phyloP scores from a whole-genome alignment of 1,140 invertebrate genomes.

The Calosoma granatense region DNA sequence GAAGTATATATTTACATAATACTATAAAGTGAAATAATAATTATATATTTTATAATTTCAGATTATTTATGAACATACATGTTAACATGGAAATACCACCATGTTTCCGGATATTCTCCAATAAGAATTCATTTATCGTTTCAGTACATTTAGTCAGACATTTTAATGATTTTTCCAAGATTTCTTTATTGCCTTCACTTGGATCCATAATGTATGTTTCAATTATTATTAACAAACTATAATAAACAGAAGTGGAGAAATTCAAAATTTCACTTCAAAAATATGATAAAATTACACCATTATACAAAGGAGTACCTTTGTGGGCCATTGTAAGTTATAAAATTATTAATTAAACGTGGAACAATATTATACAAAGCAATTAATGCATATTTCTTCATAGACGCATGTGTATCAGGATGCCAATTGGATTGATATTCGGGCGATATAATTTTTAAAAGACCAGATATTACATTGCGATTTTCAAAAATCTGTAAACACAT shows the following conservation, averaged over 20 bases:
- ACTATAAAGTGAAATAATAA: not conserved
- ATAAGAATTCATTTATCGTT: not conserved
- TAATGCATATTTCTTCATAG: not conserved
- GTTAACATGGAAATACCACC: not conserved
- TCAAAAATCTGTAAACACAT: constrained; percentile 4
- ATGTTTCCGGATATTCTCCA: not conserved
- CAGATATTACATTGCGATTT: not conserved
- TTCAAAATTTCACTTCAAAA: not conserved
- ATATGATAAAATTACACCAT: not conserved
- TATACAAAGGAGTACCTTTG: not conserved
- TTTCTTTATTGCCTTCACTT: not conserved
- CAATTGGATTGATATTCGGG: not conserved
- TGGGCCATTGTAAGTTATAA: not conserved
- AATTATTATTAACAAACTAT: not conserved
- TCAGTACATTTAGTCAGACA: not conserved
- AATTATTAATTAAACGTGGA: not conserved
- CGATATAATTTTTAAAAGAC: not conserved
- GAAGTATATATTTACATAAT: not conserved
- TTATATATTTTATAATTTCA: too few species aligned
- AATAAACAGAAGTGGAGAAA: not conserved
- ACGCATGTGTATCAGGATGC: not conserved
- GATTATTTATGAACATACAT: too few species aligned
- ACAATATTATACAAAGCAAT: not conserved
- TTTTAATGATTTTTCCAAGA: not conserved
- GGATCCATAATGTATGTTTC: not conserved